Evolutionary conservation across 2,888 invertebrate species (phyloP).

Genomic region (Miltochrista miniata): DNA sequence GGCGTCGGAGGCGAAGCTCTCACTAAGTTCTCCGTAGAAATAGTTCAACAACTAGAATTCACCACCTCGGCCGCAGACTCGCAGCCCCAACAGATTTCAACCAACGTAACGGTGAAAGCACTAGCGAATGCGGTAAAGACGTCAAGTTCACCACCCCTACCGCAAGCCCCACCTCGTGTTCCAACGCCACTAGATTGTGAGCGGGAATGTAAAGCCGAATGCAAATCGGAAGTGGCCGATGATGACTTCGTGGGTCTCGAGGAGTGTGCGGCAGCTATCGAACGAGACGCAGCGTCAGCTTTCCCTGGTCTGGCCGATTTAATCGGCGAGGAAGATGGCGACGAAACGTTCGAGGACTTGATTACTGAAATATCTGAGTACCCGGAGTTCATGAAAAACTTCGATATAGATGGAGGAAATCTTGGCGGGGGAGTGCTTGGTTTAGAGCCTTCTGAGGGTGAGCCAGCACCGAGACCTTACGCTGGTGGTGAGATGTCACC

Average conservation of each 20-base stretch:
- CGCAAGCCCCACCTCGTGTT: conserved; percentile 83
- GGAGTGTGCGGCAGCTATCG: conserved; percentile 92
- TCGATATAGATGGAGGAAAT: conserved; percentile 84
- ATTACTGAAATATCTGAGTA: conserved; percentile 94
- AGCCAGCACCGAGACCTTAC: conserved; percentile 73
- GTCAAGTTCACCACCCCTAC: conserved; percentile 70
- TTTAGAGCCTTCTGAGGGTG: conserved; percentile 77
- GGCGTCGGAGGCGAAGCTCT: conserved; percentile 79
- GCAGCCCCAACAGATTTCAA: conserved; percentile 94
- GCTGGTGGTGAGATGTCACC: conserved; percentile 90
- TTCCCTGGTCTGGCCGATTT: conserved; percentile 92
- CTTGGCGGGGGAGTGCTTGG: conserved; percentile 57
- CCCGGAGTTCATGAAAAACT: conserved; percentile 92
- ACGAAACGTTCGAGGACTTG: conserved; percentile 93
- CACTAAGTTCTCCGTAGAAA: conserved; percentile 94
- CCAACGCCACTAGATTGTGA: conserved; percentile 93
- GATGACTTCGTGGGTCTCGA: conserved; percentile 94
- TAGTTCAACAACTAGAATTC: conserved; percentile 95
- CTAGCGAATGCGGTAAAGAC: conserved; percentile 79
- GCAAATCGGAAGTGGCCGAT: conserved; percentile 91
- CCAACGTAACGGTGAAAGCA: conserved; percentile 94
- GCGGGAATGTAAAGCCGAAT: conserved; percentile 90
- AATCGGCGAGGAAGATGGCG: conserved; percentile 92
- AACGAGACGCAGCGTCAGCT: conserved; percentile 91
- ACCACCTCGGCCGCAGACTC: conserved; percentile 94